A percentile compares a stretch with the other conserved stretches of the same genome.
Conservation (phyloP, 64 coral and sea anemone genomes). For the Dendrophyllia cribrosa region DNA sequence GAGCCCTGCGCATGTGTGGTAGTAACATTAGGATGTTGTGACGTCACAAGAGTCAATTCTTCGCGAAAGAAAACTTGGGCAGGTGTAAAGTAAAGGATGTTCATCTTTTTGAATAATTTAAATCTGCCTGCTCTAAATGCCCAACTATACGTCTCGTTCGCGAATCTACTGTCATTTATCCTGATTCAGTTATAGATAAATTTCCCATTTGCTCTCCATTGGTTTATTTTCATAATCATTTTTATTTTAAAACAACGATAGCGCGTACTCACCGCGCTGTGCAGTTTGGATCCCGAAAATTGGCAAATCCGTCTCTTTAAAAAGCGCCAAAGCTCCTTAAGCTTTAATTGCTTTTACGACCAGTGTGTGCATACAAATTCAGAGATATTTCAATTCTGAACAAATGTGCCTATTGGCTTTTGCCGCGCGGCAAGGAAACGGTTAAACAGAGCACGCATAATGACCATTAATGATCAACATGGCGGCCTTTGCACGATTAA, state of each 20-base stretch:
- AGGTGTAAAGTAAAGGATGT: conserved; percentile 3
- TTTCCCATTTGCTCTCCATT: too few relatives aligned
- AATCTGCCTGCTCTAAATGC: not conserved
- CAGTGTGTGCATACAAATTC: too few relatives aligned
- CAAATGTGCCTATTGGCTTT: not conserved
- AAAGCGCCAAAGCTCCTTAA: too few relatives aligned
- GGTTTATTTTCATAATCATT: too few relatives aligned
- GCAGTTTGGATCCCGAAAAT: too few relatives aligned
- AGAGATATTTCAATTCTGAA: too few relatives aligned
- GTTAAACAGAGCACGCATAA: not conserved
- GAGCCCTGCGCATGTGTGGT: not conserved
- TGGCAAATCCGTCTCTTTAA: too few relatives aligned
- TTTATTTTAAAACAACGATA: too few relatives aligned
- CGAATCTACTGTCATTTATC: not conserved
- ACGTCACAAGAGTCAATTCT: conserved; percentile 45
- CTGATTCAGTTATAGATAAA: too few relatives aligned
- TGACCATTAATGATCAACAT: not conserved
- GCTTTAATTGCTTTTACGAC: too few relatives aligned
- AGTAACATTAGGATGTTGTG: not conserved
- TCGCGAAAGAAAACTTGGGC: not conserved
- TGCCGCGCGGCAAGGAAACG: not conserved
- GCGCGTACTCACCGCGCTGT: too few relatives aligned
- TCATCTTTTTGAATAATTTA: conserved; percentile 7
- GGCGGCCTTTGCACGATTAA: not conserved
- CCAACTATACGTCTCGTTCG: not conserved